phyloP scores from a whole-genome alignment of 1,140 invertebrate genomes.

The Glossosoma conforme region DNA sequence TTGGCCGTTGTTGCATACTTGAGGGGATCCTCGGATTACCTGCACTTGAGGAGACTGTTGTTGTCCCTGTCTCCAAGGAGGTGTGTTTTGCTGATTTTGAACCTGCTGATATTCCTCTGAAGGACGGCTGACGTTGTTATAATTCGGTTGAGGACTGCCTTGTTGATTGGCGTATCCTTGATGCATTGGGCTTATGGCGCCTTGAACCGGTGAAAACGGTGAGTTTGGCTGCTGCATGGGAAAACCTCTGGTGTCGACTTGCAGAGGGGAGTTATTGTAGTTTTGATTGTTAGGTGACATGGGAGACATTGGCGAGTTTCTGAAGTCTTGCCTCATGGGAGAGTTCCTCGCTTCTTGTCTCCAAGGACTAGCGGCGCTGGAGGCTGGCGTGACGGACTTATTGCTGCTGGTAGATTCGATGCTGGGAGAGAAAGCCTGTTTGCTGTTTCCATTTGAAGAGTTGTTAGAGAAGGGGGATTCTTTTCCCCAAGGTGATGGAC shows the following conservation, averaged over 20 bases:
- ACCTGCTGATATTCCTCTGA: constrained; percentile 11
- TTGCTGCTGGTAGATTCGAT: constrained; percentile 12
- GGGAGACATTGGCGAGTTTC: constrained; percentile 6
- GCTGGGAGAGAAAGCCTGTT: constrained; percentile 17
- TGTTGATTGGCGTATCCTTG: constrained; percentile 11
- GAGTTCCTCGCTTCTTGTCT: constrained; percentile 20
- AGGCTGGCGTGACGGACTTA: constrained; percentile 21
- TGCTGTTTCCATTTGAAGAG: constrained; percentile 32
- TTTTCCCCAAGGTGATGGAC: constrained; percentile 43
- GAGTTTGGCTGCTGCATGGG: constrained; percentile 4
- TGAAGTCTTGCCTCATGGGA: constrained; percentile 8
- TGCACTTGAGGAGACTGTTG: constrained; percentile 35
- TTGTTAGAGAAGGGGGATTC: constrained; percentile 34
- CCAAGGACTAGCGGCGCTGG: constrained; percentile 25
- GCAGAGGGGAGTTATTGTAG: constrained; percentile 14
- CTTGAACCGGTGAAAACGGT: constrained; percentile 10
- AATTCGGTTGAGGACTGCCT: constrained; percentile 12
- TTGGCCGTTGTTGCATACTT: constrained; percentile 32
- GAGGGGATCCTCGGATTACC: constrained; percentile 26
- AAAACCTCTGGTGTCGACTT: constrained; percentile 15
- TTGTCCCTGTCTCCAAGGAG: constrained; percentile 35
- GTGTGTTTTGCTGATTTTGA: too few species aligned
- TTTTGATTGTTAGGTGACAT: constrained; percentile 15
- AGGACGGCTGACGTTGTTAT: constrained; percentile 17
- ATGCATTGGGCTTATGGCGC: constrained; percentile 6